These are phyloP conservation scores for Drosophila bunnanda DNA, from an alignment of 2,888 invertebrate species.

Conservation along the genomic window DNA sequence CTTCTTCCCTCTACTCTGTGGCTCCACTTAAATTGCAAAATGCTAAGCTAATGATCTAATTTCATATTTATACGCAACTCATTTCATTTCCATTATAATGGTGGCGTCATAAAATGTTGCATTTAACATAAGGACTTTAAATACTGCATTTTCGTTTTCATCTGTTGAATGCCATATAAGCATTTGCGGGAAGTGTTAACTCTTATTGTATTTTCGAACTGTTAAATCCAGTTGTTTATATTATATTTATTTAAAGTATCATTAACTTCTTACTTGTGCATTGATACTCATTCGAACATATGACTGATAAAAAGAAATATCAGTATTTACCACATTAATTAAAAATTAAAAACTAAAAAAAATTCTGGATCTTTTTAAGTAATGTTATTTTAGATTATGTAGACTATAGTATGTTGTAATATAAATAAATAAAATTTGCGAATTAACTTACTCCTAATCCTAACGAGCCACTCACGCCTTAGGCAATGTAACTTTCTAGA, in stretches of 20 bases:
- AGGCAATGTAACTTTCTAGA: neutral
- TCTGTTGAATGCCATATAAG: conserved; percentile 9
- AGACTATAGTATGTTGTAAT: too few species aligned
- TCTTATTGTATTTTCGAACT: neutral
- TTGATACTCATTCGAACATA: neutral
- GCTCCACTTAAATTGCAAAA: conserved; percentile 47
- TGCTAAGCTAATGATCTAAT: conserved; percentile 59
- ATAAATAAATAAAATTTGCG: too few species aligned
- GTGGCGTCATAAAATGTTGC: conserved; percentile 27
- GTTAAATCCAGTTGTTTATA: neutral
- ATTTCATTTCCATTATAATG: conserved; percentile 39
- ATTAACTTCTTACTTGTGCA: neutral
- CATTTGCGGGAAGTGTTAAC: neutral
- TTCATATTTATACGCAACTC: conserved; percentile 54
- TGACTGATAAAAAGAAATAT: neutral
- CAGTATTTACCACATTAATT: neutral
- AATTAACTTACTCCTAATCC: neutral
- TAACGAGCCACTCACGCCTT: neutral
- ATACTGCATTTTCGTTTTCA: conserved; percentile 21
- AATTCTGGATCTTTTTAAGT: too few species aligned
- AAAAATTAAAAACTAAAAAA: neutral
- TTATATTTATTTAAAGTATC: neutral
- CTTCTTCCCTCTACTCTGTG: conserved; percentile 2
- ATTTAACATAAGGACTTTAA: conserved; percentile 22
- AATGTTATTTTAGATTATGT: too few species aligned